Conservation (phyloP, 2,113 vertebrate genomes). For the Clarias gariepinus region DNA sequence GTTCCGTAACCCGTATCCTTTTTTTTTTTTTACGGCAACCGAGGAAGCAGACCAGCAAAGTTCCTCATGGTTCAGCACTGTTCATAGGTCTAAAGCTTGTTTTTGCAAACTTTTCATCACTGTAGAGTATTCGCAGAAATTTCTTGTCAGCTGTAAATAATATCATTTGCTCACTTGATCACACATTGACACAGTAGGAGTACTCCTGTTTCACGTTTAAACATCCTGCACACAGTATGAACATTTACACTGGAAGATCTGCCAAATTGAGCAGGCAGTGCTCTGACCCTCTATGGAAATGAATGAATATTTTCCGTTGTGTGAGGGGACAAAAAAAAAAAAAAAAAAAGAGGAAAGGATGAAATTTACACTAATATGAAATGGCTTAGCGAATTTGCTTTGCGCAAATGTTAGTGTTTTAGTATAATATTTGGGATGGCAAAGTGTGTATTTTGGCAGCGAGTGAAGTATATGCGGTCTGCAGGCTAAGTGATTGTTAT, state of each 20-base stretch:
- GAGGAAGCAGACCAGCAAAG: background rate
- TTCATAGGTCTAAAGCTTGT: background rate
- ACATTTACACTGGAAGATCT: conserved; percentile 31
- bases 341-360: background rate
- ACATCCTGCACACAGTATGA: background rate
- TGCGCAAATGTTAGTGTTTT: conserved; percentile 41
- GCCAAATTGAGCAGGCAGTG: conserved; percentile 35
- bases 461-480: conserved; percentile 53
- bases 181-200: background rate
- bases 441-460: conserved; percentile 44
- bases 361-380: conserved; percentile 45
- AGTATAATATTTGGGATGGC: conserved; percentile 46
- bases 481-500: conserved; percentile 61
- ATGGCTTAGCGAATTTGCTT: conserved; percentile 41
- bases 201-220: conserved; percentile 7
- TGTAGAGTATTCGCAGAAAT: background rate
- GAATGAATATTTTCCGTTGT: conserved; percentile 34
- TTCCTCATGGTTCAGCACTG: background rate
- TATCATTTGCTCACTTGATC: conserved; percentile 8
- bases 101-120: background rate
- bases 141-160: conserved; percentile 12
- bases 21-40: background rate
- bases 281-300: conserved; percentile 21
- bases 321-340: background rate
- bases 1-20: background rate